Evolutionary conservation across 1,140 invertebrate genomes (phyloP).

Genomic region (Drosophila ogumai): DNA sequence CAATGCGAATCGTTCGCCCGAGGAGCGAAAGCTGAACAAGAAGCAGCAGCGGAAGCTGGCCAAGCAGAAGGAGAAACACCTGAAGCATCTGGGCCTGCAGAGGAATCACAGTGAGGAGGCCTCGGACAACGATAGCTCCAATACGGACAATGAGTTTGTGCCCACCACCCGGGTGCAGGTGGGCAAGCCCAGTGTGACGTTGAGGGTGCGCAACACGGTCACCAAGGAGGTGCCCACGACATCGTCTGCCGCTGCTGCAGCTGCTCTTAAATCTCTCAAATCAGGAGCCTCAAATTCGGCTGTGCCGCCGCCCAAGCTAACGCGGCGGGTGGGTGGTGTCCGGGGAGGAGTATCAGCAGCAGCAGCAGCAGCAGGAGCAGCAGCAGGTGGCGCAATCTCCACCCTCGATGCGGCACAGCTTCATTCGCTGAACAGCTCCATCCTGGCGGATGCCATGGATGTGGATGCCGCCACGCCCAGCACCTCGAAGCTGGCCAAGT

Average conservation of each 20-base stretch:
- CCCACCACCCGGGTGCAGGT: constrained; percentile 77
- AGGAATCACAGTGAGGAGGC: constrained; percentile 73
- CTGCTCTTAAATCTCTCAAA: constrained; percentile 8
- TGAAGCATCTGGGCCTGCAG: constrained; percentile 86
- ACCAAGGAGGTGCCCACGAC: constrained; percentile 51
- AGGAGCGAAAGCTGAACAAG: constrained; percentile 82
- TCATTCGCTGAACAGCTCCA: constrained; percentile 43
- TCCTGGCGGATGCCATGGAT: constrained; percentile 37
- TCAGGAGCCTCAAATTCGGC: not conserved
- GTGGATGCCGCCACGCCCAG: constrained; percentile 45
- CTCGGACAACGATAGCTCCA: constrained; percentile 71
- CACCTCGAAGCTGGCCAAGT: constrained; percentile 54
- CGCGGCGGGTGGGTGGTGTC: constrained; percentile 36
- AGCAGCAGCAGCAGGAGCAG: not conserved
- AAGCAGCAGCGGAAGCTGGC: constrained; percentile 82
- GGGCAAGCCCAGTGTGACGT: constrained; percentile 76
- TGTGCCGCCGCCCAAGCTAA: constrained; percentile 27
- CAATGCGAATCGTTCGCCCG: constrained; percentile 74
- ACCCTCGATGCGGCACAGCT: constrained; percentile 43
- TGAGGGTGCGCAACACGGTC: constrained; percentile 61
- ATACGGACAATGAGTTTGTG: constrained; percentile 83
- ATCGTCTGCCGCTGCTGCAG: constrained; percentile 10
- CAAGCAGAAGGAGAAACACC: constrained; percentile 86
- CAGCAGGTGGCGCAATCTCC: constrained; percentile 14
- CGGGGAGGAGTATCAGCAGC: not conserved